These are phyloP conservation scores for Typhlichthys eigenmanni DNA, from an alignment of 2,797 vertebrate genomes.

Conservation along the genomic window DNA sequence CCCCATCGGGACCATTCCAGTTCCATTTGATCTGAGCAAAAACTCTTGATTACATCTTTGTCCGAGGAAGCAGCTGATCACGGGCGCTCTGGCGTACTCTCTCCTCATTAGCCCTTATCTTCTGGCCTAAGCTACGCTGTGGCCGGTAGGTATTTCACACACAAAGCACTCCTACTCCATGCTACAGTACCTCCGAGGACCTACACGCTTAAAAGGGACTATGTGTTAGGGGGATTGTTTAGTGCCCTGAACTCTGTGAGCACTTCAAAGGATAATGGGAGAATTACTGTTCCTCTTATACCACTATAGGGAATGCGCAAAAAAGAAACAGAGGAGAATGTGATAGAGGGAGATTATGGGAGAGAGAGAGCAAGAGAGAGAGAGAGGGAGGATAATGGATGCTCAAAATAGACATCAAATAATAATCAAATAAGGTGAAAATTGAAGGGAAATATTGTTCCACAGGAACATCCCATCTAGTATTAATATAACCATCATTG, in stretches of 20 bases:
- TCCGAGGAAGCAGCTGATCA: constrained; percentile 12
- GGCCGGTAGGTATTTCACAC: constrained; percentile 59
- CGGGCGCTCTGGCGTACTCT: too few species aligned
- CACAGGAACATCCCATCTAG: constrained; percentile 56
- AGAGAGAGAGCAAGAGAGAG: constrained; percentile 24
- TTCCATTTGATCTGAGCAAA: too few species aligned
- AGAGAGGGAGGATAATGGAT: constrained; percentile 42
- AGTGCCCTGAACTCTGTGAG: constrained; percentile 56
- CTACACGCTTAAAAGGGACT: constrained; percentile 26
- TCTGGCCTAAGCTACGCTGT: constrained; percentile 21
- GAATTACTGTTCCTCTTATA: constrained; percentile 68
- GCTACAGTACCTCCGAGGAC: constrained; percentile 45
- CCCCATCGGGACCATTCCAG: too few species aligned
- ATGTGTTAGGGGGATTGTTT: constrained; percentile 60
- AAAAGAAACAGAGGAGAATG: constrained; percentile 17
- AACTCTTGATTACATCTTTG: constrained; percentile 33
- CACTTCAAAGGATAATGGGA: constrained; percentile 75
- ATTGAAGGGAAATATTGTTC: constrained; percentile 67
- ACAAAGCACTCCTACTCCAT: constrained; percentile 47
- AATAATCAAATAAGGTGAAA: constrained; percentile 57
- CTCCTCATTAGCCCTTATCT: too few species aligned
- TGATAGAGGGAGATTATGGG: constrained; percentile 18
- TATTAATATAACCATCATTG: constrained; percentile 60
- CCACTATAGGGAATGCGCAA: constrained; percentile 58
- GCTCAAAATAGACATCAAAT: constrained; percentile 71